These are phyloP conservation scores for Tenrec ecaudatus DNA, from an alignment of 2,113 vertebrate species.

Conservation along the genomic window DNA sequence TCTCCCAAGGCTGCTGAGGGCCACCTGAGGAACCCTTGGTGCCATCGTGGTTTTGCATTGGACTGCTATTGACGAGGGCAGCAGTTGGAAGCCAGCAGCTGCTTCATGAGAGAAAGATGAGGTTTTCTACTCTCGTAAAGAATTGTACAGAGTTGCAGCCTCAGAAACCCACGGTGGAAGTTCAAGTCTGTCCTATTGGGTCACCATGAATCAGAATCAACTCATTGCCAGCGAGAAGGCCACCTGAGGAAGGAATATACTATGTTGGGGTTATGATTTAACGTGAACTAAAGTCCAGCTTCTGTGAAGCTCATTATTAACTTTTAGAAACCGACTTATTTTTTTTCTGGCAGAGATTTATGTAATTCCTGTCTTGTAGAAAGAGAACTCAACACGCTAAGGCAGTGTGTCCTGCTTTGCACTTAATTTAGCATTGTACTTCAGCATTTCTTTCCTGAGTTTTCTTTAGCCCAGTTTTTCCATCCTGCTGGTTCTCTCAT, in stretches of 20 bases:
- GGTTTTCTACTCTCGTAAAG: too few relatives aligned
- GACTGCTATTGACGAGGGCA: too few relatives aligned
- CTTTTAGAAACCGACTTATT: background rate
- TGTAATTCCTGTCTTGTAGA: background rate
- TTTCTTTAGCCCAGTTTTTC: background rate
- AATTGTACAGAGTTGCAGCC: too few relatives aligned
- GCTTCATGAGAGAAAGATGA: too few relatives aligned
- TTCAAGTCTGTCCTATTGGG: too few relatives aligned
- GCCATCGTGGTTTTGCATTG: too few relatives aligned
- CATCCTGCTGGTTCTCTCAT: background rate
- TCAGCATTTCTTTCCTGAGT: background rate
- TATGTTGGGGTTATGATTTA: slow-evolving; percentile 18
- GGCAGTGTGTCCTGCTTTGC: background rate
- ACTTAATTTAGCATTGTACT: background rate
- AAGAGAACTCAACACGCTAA: background rate
- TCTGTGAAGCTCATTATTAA: background rate
- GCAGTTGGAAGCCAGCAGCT: too few relatives aligned
- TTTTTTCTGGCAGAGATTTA: background rate
- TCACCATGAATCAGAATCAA: too few relatives aligned
- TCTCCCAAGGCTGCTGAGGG: too few relatives aligned
- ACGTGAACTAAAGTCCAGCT: background rate
- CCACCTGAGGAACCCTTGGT: too few relatives aligned
- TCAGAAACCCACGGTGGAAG: too few relatives aligned
- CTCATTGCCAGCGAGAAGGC: background rate
- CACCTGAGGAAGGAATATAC: background rate